Evolutionary conservation across 1,140 invertebrate species (phyloP), one percentile per base, ranked within the genome.

Genomic region (Contarinia nasturtii): DNA sequence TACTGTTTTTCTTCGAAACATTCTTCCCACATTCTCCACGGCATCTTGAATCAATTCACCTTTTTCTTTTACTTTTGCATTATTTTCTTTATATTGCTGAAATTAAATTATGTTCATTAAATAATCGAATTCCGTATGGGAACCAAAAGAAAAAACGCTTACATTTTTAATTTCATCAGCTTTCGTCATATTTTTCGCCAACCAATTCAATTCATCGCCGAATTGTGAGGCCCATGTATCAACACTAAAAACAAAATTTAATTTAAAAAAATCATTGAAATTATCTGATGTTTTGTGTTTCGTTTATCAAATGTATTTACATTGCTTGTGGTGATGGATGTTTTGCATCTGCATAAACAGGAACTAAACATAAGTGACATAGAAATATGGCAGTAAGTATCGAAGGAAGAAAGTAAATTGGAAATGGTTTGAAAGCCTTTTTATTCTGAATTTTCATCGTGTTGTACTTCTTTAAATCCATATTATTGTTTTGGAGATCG

Each of bases 1-100:
- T 51, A 86, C 81, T 67, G 85, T 84, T 73, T 88, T 89, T 45
- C 79, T 71, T 36, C 78, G 73, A 44, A 88, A 67, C 80, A 87
- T 84, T 14, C 73, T 73, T 43, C 76, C 75, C 34, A 88, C 77
- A 50, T 80, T 83, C 38, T 74, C 70, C 19, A 80, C 73, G 38
- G 86, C 84, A 22, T 77, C 76, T 44, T 73, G 71, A 47, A 89
- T 72, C 49, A 89, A 71, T 17, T 82, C 80, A 63, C 86, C 76
- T 58, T 85, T 84, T 37, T 74, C 66, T 55, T 76, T 74, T 15
- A 87, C 80, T 52, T 73, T 70, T 0, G 79, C 79, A 63, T 84
- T 82, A 57, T 77, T 73, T 54, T 70, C 68, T 64, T 74, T 79
- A 58, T 86, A 86, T 66, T 74, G 76, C 79, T 84, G 60, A 49